Percentiles rank a stretch among this genome's conserved stretches.
Conservation (phyloP, 2,888 invertebrate species). For the Eupithecia pulchellata region DNA sequence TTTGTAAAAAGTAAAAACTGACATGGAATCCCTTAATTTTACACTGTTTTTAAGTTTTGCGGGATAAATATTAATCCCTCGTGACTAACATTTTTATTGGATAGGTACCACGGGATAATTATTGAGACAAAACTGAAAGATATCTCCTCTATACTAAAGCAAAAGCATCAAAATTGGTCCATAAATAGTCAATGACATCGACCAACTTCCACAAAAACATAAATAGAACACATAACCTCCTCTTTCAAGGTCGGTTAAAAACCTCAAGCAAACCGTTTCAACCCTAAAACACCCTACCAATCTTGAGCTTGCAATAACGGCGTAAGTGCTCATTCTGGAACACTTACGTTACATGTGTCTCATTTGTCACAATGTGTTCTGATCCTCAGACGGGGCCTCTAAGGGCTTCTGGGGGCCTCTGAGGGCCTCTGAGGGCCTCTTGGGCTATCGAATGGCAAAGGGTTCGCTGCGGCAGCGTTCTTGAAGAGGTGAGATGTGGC, state of each 20-base stretch:
- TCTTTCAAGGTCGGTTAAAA: neutral
- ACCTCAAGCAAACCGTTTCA: neutral
- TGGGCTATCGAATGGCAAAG: neutral
- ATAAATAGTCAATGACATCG: too few relatives aligned
- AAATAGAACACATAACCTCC: too few relatives aligned
- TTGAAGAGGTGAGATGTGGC: neutral
- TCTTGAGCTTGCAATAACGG: conserved; percentile 40
- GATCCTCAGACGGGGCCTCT: conserved; percentile 39
- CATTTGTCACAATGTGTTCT: conserved; percentile 60
- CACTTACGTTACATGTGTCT: conserved; percentile 57
- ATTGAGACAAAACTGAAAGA: too few relatives aligned
- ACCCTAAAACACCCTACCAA: conserved; percentile 16
- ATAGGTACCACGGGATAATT: too few relatives aligned
- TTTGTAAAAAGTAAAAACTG: too few relatives aligned
- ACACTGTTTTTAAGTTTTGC: too few relatives aligned
- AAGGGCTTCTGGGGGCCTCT: conserved; percentile 18
- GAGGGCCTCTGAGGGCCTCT: neutral
- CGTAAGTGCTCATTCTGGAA: conserved; percentile 43
- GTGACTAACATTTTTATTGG: too few relatives aligned
- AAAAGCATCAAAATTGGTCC: too few relatives aligned
- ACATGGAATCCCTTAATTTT: too few relatives aligned
- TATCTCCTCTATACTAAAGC: too few relatives aligned
- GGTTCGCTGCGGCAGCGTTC: neutral
- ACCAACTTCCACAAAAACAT: too few relatives aligned
- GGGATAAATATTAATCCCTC: too few relatives aligned